Percentiles rank a stretch among this genome's conserved stretches.
These are phyloP conservation scores for Elaeidobius kamerunicus DNA, from an alignment of 2,888 invertebrate genomes.

Conservation along the genomic window DNA sequence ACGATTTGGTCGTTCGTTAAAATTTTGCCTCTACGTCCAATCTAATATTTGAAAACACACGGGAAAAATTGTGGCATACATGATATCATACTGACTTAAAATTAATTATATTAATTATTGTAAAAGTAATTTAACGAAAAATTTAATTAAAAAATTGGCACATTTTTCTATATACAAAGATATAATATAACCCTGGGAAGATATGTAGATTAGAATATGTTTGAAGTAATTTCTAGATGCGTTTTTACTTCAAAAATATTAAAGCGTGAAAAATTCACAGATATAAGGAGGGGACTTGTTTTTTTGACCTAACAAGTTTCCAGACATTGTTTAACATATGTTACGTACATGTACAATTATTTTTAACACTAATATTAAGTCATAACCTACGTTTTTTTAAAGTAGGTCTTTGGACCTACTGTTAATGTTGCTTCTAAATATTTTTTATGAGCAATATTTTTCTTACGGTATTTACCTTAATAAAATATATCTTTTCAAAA, in stretches of 20 bases:
- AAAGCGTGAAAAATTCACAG: slow-evolving; percentile 22
- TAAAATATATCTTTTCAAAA: slow-evolving; percentile 15
- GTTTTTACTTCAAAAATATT: slow-evolving; percentile 10
- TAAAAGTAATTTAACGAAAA: slow-evolving; percentile 25
- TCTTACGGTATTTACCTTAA: slow-evolving; percentile 23
- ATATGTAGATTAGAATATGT: slow-evolving; percentile 48
- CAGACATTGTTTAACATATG: slow-evolving; percentile 24
- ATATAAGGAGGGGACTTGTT: slow-evolving; percentile 9
- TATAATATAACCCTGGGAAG: slow-evolving; percentile 50
- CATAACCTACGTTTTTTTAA: slow-evolving; percentile 19
- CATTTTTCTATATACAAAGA: slow-evolving; percentile 46
- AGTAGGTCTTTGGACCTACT: slow-evolving; percentile 18
- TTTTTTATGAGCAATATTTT: slow-evolving; percentile 27
- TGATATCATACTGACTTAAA: slow-evolving; percentile 26
- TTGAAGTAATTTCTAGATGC: slow-evolving; percentile 10
- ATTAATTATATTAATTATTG: slow-evolving; percentile 25
- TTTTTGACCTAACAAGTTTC: slow-evolving; percentile 20
- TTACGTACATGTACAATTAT: slow-evolving; percentile 30
- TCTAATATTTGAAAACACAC: slow-evolving; percentile 14
- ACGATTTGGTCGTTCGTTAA: slow-evolving; percentile 4
- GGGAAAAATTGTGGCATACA: slow-evolving; percentile 25
- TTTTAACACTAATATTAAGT: slow-evolving; percentile 19
- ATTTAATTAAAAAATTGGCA: slow-evolving; percentile 48
- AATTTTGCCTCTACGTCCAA: slow-evolving; percentile 7
- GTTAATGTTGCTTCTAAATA: slow-evolving; percentile 13